Evolutionary conservation across 2,113 vertebrate species (phyloP).

Genomic region (Pseudonaja textilis): DNA sequence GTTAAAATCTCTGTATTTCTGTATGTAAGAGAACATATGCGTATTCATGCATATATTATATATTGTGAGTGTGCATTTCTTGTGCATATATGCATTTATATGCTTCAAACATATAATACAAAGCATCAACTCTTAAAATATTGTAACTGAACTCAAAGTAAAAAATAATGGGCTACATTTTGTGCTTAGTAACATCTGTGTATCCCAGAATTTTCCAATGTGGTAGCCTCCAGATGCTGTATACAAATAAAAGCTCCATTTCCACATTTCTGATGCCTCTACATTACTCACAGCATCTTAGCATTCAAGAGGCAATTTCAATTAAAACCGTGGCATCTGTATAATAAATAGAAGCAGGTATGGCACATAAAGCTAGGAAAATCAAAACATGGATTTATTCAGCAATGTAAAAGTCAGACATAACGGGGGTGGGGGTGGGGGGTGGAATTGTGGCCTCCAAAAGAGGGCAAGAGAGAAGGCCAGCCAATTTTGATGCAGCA

Average conservation of each 20-base stretch:
- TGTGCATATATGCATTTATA: not conserved
- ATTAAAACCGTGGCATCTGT: not conserved
- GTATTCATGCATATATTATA: not conserved
- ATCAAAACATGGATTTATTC: not conserved
- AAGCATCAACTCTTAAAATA: not conserved
- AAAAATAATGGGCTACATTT: not conserved
- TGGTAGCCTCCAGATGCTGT: not conserved
- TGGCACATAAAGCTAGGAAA: not conserved
- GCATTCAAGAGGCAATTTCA: not conserved
- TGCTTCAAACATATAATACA: not conserved
- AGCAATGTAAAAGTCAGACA: not conserved
- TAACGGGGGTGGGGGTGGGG: rapidly evolving
- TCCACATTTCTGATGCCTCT: not conserved
- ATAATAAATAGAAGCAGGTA: not conserved
- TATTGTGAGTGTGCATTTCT: not conserved
- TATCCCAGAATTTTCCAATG: not conserved
- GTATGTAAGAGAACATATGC: not conserved
- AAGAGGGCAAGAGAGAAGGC: not conserved
- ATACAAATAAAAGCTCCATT: not conserved
- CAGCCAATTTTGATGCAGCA: not conserved
- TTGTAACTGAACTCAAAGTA: not conserved
- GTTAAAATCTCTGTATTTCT: not conserved
- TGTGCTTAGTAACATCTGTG: not conserved
- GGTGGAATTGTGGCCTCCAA: not conserved
- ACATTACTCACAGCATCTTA: not conserved